Evolutionary conservation across 1,140 invertebrate genomes (phyloP).

Genomic region (Ips nitidus): DNA sequence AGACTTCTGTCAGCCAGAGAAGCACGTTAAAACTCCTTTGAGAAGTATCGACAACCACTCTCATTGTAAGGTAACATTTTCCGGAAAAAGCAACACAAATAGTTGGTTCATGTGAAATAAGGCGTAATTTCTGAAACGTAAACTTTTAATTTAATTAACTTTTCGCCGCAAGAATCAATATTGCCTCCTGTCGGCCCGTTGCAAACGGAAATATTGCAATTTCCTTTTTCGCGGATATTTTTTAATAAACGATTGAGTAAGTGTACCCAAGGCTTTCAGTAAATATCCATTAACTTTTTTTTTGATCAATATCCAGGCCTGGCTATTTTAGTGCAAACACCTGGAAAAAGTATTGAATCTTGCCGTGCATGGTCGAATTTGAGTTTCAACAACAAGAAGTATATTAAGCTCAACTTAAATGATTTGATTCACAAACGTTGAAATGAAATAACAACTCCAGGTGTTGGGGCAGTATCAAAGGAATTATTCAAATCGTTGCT

Average conservation of each 20-base stretch:
- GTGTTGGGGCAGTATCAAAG: not conserved
- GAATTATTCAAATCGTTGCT: not conserved
- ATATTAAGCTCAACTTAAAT: too few relatives aligned
- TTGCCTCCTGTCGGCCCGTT: conserved; percentile 11
- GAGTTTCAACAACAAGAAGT: too few relatives aligned
- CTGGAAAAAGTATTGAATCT: not conserved
- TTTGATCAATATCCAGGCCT: not conserved
- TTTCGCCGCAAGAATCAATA: conserved; percentile 5
- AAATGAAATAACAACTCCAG: not conserved
- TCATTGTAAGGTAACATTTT: too few relatives aligned
- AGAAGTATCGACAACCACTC: too few relatives aligned
- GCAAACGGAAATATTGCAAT: conserved; percentile 17
- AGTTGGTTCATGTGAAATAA: too few relatives aligned
- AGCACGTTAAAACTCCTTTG: too few relatives aligned
- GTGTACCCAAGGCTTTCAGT: not conserved
- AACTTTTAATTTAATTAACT: conserved; percentile 20
- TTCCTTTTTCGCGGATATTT: conserved; percentile 12
- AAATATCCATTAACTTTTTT: conserved; percentile 11
- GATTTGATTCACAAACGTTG: too few relatives aligned
- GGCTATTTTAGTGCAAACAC: not conserved
- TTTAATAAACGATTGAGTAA: conserved; percentile 7
- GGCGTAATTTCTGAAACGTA: not conserved
- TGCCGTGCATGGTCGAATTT: too few relatives aligned
- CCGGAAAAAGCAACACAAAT: too few relatives aligned
- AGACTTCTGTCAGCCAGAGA: too few relatives aligned